Conservation (phyloP, 2,113 vertebrate species). For the Axis porcinus region DNA sequence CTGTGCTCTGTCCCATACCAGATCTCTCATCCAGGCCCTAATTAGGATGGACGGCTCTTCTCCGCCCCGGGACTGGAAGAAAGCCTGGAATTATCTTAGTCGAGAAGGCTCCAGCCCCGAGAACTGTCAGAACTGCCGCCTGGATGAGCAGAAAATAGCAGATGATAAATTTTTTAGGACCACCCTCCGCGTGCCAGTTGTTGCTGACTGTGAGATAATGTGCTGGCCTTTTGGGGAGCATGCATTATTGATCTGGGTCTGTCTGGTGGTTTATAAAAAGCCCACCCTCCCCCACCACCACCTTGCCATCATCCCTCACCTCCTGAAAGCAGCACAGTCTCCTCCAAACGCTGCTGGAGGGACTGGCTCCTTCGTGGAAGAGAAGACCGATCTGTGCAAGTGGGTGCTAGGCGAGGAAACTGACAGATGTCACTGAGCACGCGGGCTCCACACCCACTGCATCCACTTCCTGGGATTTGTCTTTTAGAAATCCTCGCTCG, state of each 20-base stretch:
- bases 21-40: slow-evolving; percentile 57
- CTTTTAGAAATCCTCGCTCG: not conserved
- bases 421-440: not conserved
- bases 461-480: not conserved
- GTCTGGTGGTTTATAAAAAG: slow-evolving; percentile 71
- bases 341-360: not conserved
- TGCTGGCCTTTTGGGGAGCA: slow-evolving; percentile 63
- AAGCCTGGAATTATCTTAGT: slow-evolving; percentile 61
- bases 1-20: slow-evolving; percentile 17
- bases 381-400: not conserved
- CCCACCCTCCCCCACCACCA: not conserved
- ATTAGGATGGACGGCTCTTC: slow-evolving; percentile 69
- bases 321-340: not conserved
- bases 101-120: slow-evolving; percentile 61
- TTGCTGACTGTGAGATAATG: slow-evolving; percentile 73
- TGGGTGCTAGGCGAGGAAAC: not conserved
- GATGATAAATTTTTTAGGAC: slow-evolving; percentile 80
- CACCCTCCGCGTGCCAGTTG: slow-evolving; percentile 69
- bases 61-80: slow-evolving; percentile 70
- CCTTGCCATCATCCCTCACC: not conserved
- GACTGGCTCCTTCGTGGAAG: not conserved
- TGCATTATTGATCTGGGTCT: slow-evolving; percentile 74
- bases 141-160: slow-evolving; percentile 77
- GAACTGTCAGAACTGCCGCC: slow-evolving; percentile 68
- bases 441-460: not conserved